Percentiles rank a stretch among this genome's conserved stretches.
phyloP scores from a whole-genome alignment of 2,113 vertebrate species.

The Syrrhaptes paradoxus region DNA sequence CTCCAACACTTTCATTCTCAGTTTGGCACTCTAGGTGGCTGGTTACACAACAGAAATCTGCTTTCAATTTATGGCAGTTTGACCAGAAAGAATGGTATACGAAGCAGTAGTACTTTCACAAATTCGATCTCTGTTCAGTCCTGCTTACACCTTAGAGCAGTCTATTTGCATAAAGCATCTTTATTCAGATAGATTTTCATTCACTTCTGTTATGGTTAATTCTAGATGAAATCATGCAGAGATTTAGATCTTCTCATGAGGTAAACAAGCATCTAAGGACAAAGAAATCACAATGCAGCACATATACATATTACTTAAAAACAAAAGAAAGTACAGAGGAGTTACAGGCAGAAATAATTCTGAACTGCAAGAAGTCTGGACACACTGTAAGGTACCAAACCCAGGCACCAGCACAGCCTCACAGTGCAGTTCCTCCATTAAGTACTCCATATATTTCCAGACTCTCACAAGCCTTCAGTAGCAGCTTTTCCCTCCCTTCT shows the following conservation, averaged over 20 bases:
- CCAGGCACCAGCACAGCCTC: not conserved
- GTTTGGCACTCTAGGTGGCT: not conserved
- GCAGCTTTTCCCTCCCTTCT: not conserved
- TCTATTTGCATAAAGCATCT: not conserved
- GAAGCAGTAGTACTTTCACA: not conserved
- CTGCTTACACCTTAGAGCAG: not conserved
- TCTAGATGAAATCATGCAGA: not conserved
- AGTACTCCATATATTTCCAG: not conserved
- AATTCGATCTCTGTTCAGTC: not conserved
- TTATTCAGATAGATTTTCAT: not conserved
- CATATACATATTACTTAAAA: not conserved
- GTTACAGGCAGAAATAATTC: not conserved
- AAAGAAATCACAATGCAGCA: not conserved
- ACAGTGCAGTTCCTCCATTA: not conserved
- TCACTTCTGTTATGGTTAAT: not conserved
- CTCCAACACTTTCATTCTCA: not conserved
- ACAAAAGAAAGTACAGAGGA: not conserved
- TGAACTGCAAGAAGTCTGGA: not conserved
- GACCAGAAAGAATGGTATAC: not conserved
- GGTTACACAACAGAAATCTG: slow-evolving; percentile 22
- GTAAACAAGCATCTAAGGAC: not conserved
- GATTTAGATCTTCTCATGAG: not conserved
- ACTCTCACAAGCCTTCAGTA: not conserved
- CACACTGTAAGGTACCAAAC: not conserved
- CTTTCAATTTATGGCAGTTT: slow-evolving; percentile 43